Base-by-base conservation (phyloP, 2,888 invertebrate species). In the Lucinisca nassula region DNA sequence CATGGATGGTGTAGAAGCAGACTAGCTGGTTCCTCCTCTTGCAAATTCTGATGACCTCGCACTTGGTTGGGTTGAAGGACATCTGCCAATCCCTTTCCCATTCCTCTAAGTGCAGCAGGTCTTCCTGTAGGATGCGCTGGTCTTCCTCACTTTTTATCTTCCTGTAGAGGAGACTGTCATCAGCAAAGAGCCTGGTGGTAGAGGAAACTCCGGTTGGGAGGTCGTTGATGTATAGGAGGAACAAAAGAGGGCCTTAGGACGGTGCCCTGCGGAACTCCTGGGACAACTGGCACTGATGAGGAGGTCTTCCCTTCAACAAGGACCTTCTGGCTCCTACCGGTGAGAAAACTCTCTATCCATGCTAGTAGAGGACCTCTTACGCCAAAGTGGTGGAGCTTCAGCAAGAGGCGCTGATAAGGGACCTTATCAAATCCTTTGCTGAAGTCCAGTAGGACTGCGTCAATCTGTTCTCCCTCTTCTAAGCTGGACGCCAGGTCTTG, bases 171-270 rank as follows among this genome's bases (percentile, higher is more conserved):
- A 89, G 61, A 38, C 85, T 82, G 74, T 90, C 90, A 67, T 92
- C 92, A 17, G 92, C 90, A 76, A 90, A 88, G 4, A 90, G 85
- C 21, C 86, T 51, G 4, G 72, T 58, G 35, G 67, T 75, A 10
- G 85, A 87, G 12, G 30, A 38, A 17, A 85, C 72, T n/a, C n/a
- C 73, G 0, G 27, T 74, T 37, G 91, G 92, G 17, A 90, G 77
- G 73, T 92, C 90, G 51, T 92, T 90, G n/a, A 92, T 91, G 70
- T 81, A 90, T 12, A 89, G 2, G 6, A 90, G 82, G 80, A 91
- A 92, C 27, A 92, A 79, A 14, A 87, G 27, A 4, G 86, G 92
- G 21, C 85, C 90, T n/a, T 0, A 90, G 82, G 27, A 90, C 90
- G 12, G 88, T 78, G 12, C 87, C 88, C 55, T 88, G 91, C 8